Percentiles rank a stretch among this genome's conserved stretches.
Evolutionary conservation across 2,888 invertebrate genomes (phyloP).

Genomic region (Dasypogon diadema): DNA sequence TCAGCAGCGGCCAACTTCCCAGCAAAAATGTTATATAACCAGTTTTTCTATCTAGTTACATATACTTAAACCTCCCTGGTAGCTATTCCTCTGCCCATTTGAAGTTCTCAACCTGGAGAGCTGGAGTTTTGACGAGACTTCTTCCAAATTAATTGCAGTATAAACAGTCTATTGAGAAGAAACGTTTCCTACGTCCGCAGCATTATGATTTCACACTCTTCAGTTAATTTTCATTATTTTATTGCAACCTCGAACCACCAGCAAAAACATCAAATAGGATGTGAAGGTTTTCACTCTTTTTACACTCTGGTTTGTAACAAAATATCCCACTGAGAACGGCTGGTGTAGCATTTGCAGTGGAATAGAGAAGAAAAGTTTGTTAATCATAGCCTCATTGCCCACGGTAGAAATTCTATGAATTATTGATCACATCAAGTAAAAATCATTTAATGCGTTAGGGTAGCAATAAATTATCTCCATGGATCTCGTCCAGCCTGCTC

Average conservation of each 20-base stretch:
- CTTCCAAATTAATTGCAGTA: too few relatives aligned
- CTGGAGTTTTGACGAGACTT: too few relatives aligned
- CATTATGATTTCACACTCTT: slow-evolving; percentile 32
- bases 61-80: too few relatives aligned
- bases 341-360: neutral
- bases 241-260: neutral
- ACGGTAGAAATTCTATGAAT: slow-evolving; percentile 27
- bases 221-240: neutral
- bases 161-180: too few relatives aligned
- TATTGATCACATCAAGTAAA: slow-evolving; percentile 38
- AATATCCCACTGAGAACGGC: neutral
- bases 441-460: slow-evolving; percentile 47
- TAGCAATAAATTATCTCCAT: slow-evolving; percentile 40
- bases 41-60: too few relatives aligned
- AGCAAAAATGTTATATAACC: too few relatives aligned
- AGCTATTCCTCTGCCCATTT: too few relatives aligned
- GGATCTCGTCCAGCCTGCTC: slow-evolving; percentile 10
- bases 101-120: too few relatives aligned
- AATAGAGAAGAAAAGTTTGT: neutral
- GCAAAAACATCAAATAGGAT: slow-evolving; percentile 13
- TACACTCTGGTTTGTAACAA: neutral
- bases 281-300: slow-evolving; percentile 30
- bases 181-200: too few relatives aligned
- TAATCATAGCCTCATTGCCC: neutral
- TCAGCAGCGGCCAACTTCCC: too few relatives aligned